Evolutionary conservation across 2,113 vertebrate genomes (phyloP), one percentile per base, ranked within the genome.

Genomic region (Macheiramphus alcinus): DNA sequence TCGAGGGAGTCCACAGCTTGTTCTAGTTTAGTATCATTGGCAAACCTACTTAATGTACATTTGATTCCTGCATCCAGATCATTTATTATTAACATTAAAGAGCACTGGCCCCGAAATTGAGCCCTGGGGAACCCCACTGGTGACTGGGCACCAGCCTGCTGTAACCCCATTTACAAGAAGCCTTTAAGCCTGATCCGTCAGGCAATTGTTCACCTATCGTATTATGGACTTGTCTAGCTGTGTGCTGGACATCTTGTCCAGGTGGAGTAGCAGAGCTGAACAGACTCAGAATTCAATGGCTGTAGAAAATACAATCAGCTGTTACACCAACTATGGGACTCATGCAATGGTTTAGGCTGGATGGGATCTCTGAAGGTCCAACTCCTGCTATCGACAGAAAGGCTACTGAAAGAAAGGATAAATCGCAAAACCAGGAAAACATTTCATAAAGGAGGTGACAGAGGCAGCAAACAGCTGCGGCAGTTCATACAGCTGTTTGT

Each of bases 161-260:
- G 6, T 68, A n/a, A 71, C 48, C 7, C 52, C 52, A 73, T 16
- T 50, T 52, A 38, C 68, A 22, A 29, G 3, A 71, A 52, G n/a
- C 11, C n/a, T 52, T n/a, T 67, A 27, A 32, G 50, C 29, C 21
- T 1, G 1, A 18, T 16, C 31, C 6, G 0, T 42, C 70, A 73
- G 38, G 8, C 38, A 38, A 16, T 16, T 52, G 47, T 10, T 52
- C 13, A 50, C 26, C 47, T 13, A 52, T 4, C 3, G 5, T 36
- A 29, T 36, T 20, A 50, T 16, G 13, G 67, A 29, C 47, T 36
- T 71, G 4, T 16, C n/a, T 16, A 12, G 47, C 47, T 71, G 10
- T 29, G 17, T 38, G 47, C 26, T 20, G 67, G 47, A 29, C 25
- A 29, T 66, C n/a, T 80, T 55, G 32, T 45, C 20, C 32, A 36